Evolutionary conservation across 2,797 vertebrate genomes (phyloP).

Genomic region (Hoplostethus mediterraneus): DNA sequence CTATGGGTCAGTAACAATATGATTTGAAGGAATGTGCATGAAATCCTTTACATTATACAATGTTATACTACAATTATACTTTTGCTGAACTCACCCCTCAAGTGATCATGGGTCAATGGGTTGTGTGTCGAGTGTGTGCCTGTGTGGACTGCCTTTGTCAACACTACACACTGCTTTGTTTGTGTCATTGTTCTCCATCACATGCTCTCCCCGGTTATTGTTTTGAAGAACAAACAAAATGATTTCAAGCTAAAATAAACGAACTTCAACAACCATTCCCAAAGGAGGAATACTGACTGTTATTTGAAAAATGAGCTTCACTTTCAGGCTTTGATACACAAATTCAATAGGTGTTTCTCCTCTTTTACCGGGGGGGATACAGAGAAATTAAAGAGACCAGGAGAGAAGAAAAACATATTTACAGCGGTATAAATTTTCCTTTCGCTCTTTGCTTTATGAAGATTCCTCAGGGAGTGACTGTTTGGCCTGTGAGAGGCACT

Average conservation of each 20-base stretch:
- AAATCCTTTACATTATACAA: no score
- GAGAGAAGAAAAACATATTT: conserved; percentile 47
- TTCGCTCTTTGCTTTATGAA: conserved; percentile 42
- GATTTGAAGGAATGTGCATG: no score
- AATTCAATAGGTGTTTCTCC: conserved; percentile 74
- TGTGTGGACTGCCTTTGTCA: conserved; percentile 9
- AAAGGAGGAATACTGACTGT: conserved; percentile 50
- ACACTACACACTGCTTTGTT: not conserved
- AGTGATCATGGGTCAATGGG: no score
- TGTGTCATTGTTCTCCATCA: conserved; percentile 30
- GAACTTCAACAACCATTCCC: conserved; percentile 51
- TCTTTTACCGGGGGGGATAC: conserved; percentile 36
- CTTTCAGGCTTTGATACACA: conserved; percentile 73
- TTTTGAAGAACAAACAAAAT: conserved; percentile 63
- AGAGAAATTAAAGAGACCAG: conserved; percentile 4
- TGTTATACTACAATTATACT: no score
- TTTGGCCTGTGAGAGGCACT: conserved; percentile 61
- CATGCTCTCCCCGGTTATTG: conserved; percentile 18
- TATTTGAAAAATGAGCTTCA: conserved; percentile 70
- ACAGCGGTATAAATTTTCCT: conserved; percentile 54
- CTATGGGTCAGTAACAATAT: no score
- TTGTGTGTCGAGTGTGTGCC: not conserved
- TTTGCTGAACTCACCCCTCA: no score
- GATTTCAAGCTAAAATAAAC: no score
- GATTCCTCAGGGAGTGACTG: conserved; percentile 54